Percentiles rank a stretch among this genome's conserved stretches.
These are phyloP conservation scores for Mythimna vitellina DNA, from an alignment of 2,888 invertebrate genomes.

Conservation along the genomic window DNA sequence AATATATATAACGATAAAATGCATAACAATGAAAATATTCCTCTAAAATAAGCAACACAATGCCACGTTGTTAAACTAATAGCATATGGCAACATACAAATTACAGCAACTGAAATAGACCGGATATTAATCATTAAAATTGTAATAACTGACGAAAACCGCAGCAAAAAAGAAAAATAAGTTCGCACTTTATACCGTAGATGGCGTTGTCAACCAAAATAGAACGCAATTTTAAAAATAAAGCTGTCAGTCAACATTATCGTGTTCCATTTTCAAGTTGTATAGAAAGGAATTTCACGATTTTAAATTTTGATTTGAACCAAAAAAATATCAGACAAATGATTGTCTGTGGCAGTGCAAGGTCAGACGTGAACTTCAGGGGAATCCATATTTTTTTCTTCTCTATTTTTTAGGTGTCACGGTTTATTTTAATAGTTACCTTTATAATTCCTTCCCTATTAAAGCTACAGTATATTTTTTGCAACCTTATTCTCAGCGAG, in stretches of 20 bases:
- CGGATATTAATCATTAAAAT: conserved; percentile 48
- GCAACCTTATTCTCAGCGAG: background rate
- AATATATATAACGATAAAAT: conserved; percentile 13
- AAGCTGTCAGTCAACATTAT: background rate
- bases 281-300: conserved; percentile 21
- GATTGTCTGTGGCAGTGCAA: conserved; percentile 12
- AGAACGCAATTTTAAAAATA: background rate
- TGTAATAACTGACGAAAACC: conserved; percentile 9
- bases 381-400: background rate
- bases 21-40: conserved; percentile 15
- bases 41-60: conserved; percentile 15
- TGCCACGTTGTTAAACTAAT: conserved; percentile 18
- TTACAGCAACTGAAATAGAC: conserved; percentile 47
- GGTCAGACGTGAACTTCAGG: conserved; percentile 8
- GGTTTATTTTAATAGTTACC: background rate
- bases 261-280: conserved; percentile 5
- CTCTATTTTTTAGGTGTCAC: background rate
- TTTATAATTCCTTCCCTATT: background rate
- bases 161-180: conserved; percentile 12
- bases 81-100: conserved; percentile 42
- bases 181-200: conserved; percentile 53
- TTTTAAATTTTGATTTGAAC: conserved; percentile 5
- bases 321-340: background rate
- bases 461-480: background rate
- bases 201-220: conserved; percentile 55